A percentile compares a stretch with the other conserved stretches of the same genome.
phyloP scores from a whole-genome alignment of 2,797 vertebrate species.

The Antennarius maculatus region DNA sequence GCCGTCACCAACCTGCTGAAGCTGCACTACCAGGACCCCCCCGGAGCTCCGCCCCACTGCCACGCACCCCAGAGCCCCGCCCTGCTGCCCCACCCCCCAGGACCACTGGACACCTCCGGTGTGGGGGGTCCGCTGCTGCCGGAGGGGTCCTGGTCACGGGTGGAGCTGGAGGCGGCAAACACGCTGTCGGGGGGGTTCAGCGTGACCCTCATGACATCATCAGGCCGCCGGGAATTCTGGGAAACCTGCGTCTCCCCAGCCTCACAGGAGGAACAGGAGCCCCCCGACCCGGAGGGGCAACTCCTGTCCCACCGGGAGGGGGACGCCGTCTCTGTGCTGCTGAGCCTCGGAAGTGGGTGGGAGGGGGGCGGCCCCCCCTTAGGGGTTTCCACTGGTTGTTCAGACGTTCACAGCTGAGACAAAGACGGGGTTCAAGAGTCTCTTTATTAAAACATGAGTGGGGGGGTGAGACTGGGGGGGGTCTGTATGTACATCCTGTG shows the following conservation, averaged over 20 bases:
- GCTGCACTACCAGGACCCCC: constrained; percentile 52
- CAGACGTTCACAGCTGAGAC: background rate
- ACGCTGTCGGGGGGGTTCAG: constrained; percentile 31
- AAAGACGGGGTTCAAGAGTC: constrained; percentile 23
- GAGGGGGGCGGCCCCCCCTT: no score
- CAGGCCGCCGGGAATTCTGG: no score
- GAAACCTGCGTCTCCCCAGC: background rate
- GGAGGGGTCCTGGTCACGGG: constrained; percentile 34
- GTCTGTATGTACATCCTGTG: constrained; percentile 52
- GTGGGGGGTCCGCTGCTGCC: background rate
- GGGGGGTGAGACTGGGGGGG: constrained; percentile 3
- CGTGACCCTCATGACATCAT: no score
- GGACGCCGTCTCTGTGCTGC: constrained; percentile 41
- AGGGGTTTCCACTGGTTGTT: constrained; percentile 1
- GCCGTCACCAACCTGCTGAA: constrained; percentile 70
- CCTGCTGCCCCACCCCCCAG: background rate
- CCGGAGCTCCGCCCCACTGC: background rate
- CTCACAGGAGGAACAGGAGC: background rate
- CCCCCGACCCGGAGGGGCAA: no score
- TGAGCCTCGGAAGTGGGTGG: constrained; percentile 35
- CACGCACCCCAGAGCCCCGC: background rate
- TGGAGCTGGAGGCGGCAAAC: constrained; percentile 53
- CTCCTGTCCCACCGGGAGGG: constrained; percentile 41
- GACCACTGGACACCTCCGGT: background rate
- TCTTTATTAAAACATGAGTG: constrained; percentile 53